Conservation (phyloP, 92 coral and sea anemone genomes). For the Zoanthus sansibaricus region DNA sequence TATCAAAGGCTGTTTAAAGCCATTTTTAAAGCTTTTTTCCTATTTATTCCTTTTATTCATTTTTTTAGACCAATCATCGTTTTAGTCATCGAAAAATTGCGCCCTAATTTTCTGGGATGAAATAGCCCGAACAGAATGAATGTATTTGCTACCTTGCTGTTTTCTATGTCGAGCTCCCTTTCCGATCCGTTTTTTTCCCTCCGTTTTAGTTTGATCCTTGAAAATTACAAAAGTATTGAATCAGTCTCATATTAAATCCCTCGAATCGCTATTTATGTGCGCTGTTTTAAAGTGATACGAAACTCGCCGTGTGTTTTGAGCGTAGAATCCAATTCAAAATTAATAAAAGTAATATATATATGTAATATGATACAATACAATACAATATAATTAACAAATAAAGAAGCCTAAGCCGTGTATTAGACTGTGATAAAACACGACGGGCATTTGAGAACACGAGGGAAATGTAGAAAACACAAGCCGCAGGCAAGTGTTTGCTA, state of each 20-base stretch:
- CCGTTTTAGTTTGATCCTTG: neutral
- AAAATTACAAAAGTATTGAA: neutral
- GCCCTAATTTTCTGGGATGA: neutral
- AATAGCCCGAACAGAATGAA: neutral
- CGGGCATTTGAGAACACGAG: too few species aligned
- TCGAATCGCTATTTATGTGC: neutral
- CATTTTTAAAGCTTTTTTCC: too few species aligned
- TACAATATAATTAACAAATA: too few species aligned
- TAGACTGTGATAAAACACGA: too few species aligned
- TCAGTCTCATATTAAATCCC: neutral
- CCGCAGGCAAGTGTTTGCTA: too few species aligned
- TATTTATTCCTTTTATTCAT: too few species aligned
- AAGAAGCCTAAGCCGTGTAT: too few species aligned
- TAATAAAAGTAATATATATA: too few species aligned
- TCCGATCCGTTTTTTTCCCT: neutral
- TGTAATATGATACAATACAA: too few species aligned
- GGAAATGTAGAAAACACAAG: too few species aligned
- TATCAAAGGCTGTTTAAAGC: too few species aligned
- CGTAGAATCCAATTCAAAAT: too few species aligned
- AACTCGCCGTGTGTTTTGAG: neutral
- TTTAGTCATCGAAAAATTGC: neutral
- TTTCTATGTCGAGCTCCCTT: neutral
- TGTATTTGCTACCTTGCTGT: neutral
- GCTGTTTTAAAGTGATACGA: neutral
- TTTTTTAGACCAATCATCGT: neutral